Evolutionary conservation across 2,113 vertebrate genomes (phyloP).

Genomic region (Pteruthius melanotis): DNA sequence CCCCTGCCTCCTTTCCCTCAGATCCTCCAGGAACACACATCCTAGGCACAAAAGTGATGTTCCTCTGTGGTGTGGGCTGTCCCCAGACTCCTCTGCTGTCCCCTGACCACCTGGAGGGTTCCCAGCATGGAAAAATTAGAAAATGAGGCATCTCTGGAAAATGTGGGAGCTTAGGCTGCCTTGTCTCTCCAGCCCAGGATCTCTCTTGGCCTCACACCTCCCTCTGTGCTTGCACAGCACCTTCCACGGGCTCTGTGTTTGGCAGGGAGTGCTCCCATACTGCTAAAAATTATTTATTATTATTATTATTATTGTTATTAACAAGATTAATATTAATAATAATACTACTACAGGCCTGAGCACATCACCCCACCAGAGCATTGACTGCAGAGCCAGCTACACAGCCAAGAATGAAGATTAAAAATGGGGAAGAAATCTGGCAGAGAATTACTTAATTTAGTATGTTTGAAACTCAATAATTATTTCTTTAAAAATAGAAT

Average conservation of each 20-base stretch:
- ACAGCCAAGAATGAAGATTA: slow-evolving; percentile 55
- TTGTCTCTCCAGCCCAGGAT: background rate
- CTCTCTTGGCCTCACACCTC: background rate
- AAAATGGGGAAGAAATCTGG: slow-evolving; percentile 4
- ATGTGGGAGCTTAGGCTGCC: background rate
- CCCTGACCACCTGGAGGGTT: fast-evolving
- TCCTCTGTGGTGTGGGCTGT: background rate
- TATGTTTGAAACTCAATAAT: slow-evolving; percentile 67
- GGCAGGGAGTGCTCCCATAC: background rate
- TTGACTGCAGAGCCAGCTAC: slow-evolving; percentile 36
- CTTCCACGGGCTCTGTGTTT: background rate
- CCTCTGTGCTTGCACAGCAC: background rate
- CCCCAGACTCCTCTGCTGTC: background rate
- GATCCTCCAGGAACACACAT: background rate
- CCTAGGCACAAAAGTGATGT: background rate
- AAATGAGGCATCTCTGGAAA: background rate
- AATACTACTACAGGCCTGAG: background rate
- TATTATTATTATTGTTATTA: background rate
- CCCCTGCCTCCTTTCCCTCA: background rate
- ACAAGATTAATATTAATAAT: background rate
- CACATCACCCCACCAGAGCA: background rate
- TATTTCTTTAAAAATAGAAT: slow-evolving; percentile 79
- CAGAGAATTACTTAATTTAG: slow-evolving; percentile 72
- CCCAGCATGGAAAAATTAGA: background rate
- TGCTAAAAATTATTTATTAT: background rate